Evolutionary conservation across 2,888 invertebrate genomes (phyloP), one percentile per base, ranked within the genome.

Genomic region (Napeogenes inachia): DNA sequence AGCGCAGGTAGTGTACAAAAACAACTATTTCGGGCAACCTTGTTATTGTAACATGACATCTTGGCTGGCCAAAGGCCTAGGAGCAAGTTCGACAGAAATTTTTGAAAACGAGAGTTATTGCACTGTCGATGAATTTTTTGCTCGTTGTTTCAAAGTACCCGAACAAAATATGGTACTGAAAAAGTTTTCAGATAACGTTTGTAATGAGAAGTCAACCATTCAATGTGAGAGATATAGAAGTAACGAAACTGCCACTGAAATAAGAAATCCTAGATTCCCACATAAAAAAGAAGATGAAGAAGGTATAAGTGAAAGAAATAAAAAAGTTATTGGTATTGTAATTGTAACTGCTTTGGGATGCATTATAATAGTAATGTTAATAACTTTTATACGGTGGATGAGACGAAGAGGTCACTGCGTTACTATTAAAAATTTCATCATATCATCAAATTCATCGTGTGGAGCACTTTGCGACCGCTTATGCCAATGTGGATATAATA

Each of bases 121-220:
- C 75, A 89, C 92, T 0, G 92, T 94, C 0, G 90, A 91, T 62
- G 82, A 90, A 62, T 80, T 91, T 53, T 82, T 94, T 30, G 92
- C 94, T 4, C 85, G 88, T 50, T 95, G 95, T 75, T 94, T 93
- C 74, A 92, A 93, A 65, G 86, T 93, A 6, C 92, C 92, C 0
- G 92, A 93, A 70, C 94, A 93, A 54, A 92, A 93, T 64, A 91
- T 94, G 76, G 79, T 91, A 60, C 92, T 94, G 74, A 77, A 87
- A 53, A 94, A 93, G 71, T 95, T 93, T 74, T 91, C 92, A 0
- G 87, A 91, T 53, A 82, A 91, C 54, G 92, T 94, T 13, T 95
- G 95, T 72, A 87, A 80, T 4, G 86, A 85, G 6, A 83, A 81
- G 57, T 66, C 85, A 12, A 83, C 82, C 13, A 91, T 94, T 42